These are phyloP conservation scores for Sussaba pulchella DNA, from an alignment of 2,888 invertebrate species.

Conservation along the genomic window DNA sequence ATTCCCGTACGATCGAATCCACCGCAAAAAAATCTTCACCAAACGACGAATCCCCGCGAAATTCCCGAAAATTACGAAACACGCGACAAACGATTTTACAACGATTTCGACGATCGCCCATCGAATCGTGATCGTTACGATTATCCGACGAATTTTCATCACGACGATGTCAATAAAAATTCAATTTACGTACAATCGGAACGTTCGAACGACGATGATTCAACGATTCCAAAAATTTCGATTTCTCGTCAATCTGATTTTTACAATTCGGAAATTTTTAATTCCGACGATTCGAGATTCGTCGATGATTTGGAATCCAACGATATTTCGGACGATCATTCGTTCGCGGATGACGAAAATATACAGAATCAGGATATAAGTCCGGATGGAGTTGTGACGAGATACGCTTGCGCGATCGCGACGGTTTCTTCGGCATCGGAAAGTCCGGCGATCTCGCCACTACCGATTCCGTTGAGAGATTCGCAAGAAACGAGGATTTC, in stretches of 20 bases:
- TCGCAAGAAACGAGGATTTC: neutral
- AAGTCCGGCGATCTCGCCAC: slow-evolving; percentile 63
- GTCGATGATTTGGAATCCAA: slow-evolving; percentile 43
- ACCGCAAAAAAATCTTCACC: slow-evolving; percentile 33
- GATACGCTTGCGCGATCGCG: slow-evolving; percentile 81
- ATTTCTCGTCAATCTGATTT: neutral
- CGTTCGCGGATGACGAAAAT: slow-evolving; percentile 73
- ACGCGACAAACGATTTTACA: slow-evolving; percentile 35
- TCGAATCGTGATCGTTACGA: slow-evolving; percentile 29
- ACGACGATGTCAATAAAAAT: slow-evolving; percentile 61
- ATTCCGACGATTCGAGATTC: slow-evolving; percentile 35
- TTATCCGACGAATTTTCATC: slow-evolving; percentile 59
- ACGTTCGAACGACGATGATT: neutral
- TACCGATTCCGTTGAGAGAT: slow-evolving; percentile 31
- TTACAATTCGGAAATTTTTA: neutral
- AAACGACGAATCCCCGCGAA: slow-evolving; percentile 22
- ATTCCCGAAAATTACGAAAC: slow-evolving; percentile 37
- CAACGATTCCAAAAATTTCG: neutral
- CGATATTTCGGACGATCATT: slow-evolving; percentile 46
- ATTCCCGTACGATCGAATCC: slow-evolving; percentile 54
- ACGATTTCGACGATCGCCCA: slow-evolving; percentile 53
- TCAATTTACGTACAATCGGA: slow-evolving; percentile 64
- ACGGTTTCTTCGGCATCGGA: slow-evolving; percentile 77
- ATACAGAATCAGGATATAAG: slow-evolving; percentile 82
- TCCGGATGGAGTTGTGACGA: slow-evolving; percentile 78